Conservation (phyloP, 1,140 invertebrate species). For the Caenorhabditis tropicalis region DNA sequence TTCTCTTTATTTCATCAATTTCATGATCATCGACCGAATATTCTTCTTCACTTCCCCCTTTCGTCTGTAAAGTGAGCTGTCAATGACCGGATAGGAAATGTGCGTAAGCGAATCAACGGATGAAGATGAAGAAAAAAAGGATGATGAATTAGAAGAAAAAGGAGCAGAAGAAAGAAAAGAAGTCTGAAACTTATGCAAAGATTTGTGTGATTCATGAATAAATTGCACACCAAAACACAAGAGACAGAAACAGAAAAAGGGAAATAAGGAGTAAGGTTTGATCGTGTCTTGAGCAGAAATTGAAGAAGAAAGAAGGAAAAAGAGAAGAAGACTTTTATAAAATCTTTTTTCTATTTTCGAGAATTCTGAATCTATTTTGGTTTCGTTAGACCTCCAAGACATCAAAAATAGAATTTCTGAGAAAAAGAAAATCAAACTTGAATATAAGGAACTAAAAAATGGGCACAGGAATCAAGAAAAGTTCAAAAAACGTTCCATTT, state of each 20-base stretch:
- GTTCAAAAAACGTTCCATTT: background rate
- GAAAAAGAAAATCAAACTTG: background rate
- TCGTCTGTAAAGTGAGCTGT: background rate
- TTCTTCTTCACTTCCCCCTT: background rate
- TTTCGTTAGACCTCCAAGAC: background rate
- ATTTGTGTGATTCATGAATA: constrained; percentile 29
- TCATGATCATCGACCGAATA: background rate
- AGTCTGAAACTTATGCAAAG: constrained; percentile 14
- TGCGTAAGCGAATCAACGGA: background rate
- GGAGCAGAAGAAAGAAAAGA: too few species aligned
- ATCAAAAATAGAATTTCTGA: background rate
- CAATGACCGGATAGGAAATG: background rate
- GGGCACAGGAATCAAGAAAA: background rate
- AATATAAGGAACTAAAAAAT: background rate
- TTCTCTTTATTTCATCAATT: too few species aligned
- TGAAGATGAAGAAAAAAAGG: background rate
- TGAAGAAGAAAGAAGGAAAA: background rate
- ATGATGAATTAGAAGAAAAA: too few species aligned
- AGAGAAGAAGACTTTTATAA: background rate
- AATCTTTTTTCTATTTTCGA: background rate
- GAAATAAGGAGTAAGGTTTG: background rate
- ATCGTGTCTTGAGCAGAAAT: constrained; percentile 25
- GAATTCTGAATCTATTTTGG: background rate
- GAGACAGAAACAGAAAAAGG: background rate
- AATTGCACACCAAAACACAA: constrained; percentile 32